Evolutionary conservation across 1,140 invertebrate species (phyloP), one percentile per base, ranked within the genome.

Genomic region (Meteorus sp.): DNA sequence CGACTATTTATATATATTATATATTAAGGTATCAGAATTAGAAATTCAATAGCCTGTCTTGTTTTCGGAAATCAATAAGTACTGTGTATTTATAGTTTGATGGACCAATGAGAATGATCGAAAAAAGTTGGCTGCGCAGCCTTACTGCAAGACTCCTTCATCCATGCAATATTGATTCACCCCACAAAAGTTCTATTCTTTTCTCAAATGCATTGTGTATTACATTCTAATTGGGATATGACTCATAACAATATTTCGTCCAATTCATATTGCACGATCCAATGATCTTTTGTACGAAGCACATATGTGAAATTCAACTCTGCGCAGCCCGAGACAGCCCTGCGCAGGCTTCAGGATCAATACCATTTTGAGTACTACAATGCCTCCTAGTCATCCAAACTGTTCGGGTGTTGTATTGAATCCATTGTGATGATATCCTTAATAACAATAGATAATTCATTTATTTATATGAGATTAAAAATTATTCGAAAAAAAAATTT

Each of bases 31-130:
- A 35, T 39, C 29, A 48, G 44, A 19, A 35, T 8, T 19, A 33
- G 35, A 13, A n/a, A 64, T 69, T 60, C 56, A 58, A 65, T 71
- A 69, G 68, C 71, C 71, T 47, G 56, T 74, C 71, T 73, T 74
- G 75, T 53, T 77, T 77, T 76, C 70, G 65, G 63, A 73, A 75
- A 80, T 80, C 78, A 79, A 80, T 80, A 80, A 71, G 5, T 13
- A 64, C 8, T n/a, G 9, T 22, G 51, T 20, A 17, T 17, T 65
- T 72, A 63, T 63, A 67, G 59, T 65, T 63, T n/a, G n/a, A n/a
- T 70, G 71, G 71, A 74, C 75, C 72, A 71, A 76, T 78, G 71
- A 60, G 63, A 59, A 68, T 62, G 61, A 72, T 66, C 67, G 62
- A 59, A 60, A 61, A 70, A 63, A 66, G 60, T 61, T 72, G 44